These are phyloP conservation scores for Mythimna lalbum DNA, from an alignment of 2,888 invertebrate genomes.

Conservation along the genomic window DNA sequence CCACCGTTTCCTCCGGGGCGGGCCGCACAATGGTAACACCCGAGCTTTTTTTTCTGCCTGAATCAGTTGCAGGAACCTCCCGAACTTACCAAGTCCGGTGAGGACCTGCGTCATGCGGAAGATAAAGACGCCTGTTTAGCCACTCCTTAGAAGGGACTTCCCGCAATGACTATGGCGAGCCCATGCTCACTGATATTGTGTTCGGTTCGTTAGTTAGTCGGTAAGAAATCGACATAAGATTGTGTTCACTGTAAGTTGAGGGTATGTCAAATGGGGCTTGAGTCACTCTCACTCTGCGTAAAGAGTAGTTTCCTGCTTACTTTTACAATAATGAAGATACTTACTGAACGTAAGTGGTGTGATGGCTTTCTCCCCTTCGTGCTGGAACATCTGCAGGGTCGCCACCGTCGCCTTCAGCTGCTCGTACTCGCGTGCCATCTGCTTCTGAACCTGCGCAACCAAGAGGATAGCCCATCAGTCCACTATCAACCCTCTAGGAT, in stretches of 20 bases:
- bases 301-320: neutral
- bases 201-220: neutral
- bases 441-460: conserved; percentile 94
- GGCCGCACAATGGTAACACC: too few species aligned
- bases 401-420: conserved; percentile 96
- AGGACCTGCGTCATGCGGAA: too few species aligned
- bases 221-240: neutral
- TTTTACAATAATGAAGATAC: conserved; percentile 54
- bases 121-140: too few species aligned
- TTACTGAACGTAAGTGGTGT: conserved; percentile 84
- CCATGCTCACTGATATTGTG: too few species aligned
- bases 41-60: too few species aligned
- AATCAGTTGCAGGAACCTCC: too few species aligned
- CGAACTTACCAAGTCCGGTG: too few species aligned
- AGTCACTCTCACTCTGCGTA: neutral
- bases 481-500: conserved; percentile 4
- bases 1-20: too few species aligned
- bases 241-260: neutral
- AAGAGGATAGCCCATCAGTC: conserved; percentile 31
- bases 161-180: too few species aligned
- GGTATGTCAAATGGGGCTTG: neutral
- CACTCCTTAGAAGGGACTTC: too few species aligned
- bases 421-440: conserved; percentile 97
- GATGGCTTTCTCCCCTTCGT: conserved; percentile 91
- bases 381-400: conserved; percentile 94